Percentiles rank a stretch among this genome's conserved stretches.
Evolutionary conservation across 2,113 vertebrate species (phyloP).

Genomic region (Peromyscus leucopus): DNA sequence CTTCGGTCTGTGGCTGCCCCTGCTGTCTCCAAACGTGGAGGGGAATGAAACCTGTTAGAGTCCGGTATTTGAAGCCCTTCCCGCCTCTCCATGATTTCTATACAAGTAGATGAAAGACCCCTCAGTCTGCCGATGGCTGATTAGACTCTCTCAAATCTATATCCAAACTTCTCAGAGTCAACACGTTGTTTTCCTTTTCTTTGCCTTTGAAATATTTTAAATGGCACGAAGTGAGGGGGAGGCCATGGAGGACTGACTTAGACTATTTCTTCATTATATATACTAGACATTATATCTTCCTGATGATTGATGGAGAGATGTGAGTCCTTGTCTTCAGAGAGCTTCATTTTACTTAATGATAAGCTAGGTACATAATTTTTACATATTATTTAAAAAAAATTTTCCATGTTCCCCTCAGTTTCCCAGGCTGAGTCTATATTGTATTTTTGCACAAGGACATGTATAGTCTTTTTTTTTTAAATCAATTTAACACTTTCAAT

Average conservation of each 20-base stretch:
- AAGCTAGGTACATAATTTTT: background rate
- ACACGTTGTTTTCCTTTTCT: background rate
- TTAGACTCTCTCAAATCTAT: background rate
- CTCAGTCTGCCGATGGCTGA: background rate
- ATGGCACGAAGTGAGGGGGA: background rate
- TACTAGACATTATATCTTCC: background rate
- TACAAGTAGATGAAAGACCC: background rate
- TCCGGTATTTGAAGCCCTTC: background rate
- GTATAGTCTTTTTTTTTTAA: background rate
- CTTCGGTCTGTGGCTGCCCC: background rate
- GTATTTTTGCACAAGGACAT: slow-evolving; percentile 5
- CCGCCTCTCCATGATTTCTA: background rate
- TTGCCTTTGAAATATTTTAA: background rate
- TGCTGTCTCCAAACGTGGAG: background rate
- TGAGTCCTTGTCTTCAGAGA: background rate
- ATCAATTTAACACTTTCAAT: background rate
- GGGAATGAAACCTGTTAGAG: too few relatives aligned
- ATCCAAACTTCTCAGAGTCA: background rate
- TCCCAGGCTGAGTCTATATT: background rate
- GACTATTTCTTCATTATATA: background rate
- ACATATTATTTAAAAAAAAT: background rate
- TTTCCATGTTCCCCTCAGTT: background rate
- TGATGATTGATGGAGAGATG: background rate
- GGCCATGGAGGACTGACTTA: background rate
- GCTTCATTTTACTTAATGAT: background rate